Evolutionary conservation across 2,888 invertebrate species (phyloP), one percentile per base, ranked within the genome.

Genomic region (Halictus quadricinctus): DNA sequence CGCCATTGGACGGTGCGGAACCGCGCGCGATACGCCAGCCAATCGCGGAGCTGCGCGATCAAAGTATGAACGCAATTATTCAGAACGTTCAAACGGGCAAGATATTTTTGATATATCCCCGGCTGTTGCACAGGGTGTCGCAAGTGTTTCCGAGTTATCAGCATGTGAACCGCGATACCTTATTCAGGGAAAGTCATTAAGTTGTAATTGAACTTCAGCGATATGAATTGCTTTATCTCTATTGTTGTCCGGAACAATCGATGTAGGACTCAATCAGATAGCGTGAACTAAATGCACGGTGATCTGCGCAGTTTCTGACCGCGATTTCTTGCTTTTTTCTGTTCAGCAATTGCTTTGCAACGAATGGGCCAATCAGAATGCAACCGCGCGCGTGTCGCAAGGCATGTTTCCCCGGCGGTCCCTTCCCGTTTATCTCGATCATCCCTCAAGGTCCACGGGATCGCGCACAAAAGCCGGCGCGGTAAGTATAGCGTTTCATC

Each of bases 1-100:
- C 43, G 74, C 54, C n/a, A 90, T 87, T 90, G 88, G 88, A n/a
- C 64, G 73, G 36, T 2, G 72, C 41, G 77, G 66, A 58, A 74
- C 46, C 50, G 85, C 80, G 82, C 86, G 81, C 81, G 76, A 60
- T 50, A 29, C 18, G 0, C 21, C 73, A 36, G 64, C 81, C 64
- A 80, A 83, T 79, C 79, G 64, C 36, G 13, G 15, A 13, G 5
- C 54, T 41, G 75, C 41, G 36, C 29, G 25, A 36, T 64, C 29
- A 46, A 83, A 78, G 25, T 46, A 43, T 29, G 18, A 66, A 58
- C 48, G 7, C 15, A 48, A 76, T 79, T 48, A 66, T 72, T 72
- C 48, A 10, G 25, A 13, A 8, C 29, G 7, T 12, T 54, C 21
- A 7, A 72, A 66, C 36, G 43, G 12, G 7, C 15, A 3, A 76